Percentiles rank a stretch among this genome's conserved stretches.
Conservation (phyloP, 2,113 vertebrate species). For the Triplophysa rosa region DNA sequence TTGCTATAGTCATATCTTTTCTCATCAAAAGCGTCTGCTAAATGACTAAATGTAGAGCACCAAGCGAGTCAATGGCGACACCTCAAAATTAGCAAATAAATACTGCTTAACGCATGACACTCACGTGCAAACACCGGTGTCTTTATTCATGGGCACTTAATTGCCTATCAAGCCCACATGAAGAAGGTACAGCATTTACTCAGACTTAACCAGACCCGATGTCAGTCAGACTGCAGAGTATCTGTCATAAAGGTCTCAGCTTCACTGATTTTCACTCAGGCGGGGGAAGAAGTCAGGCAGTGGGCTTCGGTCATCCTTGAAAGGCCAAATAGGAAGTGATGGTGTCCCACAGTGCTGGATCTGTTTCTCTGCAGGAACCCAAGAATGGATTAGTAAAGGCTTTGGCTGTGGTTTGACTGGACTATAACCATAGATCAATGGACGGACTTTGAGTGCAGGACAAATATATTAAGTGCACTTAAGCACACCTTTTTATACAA, state of each 20-base stretch:
- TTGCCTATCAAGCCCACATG: neutral
- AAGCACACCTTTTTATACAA: constrained; percentile 16
- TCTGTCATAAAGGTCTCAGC: constrained; percentile 24
- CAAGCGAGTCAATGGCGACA: too few species aligned
- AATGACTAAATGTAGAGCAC: too few species aligned
- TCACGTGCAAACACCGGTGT: neutral
- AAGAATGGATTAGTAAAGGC: constrained; percentile 47
- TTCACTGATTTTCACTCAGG: constrained; percentile 21
- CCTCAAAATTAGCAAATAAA: too few species aligned
- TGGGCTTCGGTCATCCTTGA: constrained; percentile 35
- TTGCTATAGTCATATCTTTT: too few species aligned
- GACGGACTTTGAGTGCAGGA: constrained; percentile 9
- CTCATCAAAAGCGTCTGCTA: too few species aligned
- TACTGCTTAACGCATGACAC: neutral
- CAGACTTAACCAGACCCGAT: neutral
- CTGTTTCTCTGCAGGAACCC: constrained; percentile 42
- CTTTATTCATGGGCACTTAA: neutral
- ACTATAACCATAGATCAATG: constrained; percentile 42
- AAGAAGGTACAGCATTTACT: neutral
- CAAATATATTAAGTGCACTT: constrained; percentile 36
- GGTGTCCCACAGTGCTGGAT: constrained; percentile 40
- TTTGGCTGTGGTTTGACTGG: constrained; percentile 44
- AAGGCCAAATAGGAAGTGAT: constrained; percentile 37
- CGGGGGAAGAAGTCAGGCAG: constrained; percentile 25
- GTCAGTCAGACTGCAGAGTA: neutral